phyloP scores from a whole-genome alignment of 30 jellyfish, hydroid and myxozoan species.

The Aurelia aurita region DNA sequence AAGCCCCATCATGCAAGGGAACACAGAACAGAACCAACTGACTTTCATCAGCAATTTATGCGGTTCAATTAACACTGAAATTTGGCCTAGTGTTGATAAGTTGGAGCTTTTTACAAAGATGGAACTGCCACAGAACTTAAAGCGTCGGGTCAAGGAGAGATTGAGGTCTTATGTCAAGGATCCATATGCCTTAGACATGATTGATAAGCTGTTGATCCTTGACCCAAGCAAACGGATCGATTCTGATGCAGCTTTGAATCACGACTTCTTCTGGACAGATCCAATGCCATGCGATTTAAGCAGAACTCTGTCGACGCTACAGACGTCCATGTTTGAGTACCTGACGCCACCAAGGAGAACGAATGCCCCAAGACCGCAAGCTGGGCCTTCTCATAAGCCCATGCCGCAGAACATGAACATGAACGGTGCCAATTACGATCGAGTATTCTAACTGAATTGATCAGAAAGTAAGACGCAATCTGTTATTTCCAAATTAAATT shows the following conservation, averaged over 20 bases:
- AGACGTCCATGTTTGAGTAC: slow-evolving; percentile 94
- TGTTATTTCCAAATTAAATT: no score
- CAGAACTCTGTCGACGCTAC: slow-evolving; percentile 83
- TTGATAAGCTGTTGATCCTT: slow-evolving; percentile 84
- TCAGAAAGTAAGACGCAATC: no score
- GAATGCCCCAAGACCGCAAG: slow-evolving; percentile 73
- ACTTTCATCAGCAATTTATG: slow-evolving; percentile 85
- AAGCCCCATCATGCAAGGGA: slow-evolving; percentile 98
- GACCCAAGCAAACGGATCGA: slow-evolving; percentile 95
- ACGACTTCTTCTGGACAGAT: slow-evolving; percentile 98
- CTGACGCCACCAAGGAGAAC: slow-evolving; percentile 91
- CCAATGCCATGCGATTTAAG: slow-evolving; percentile 98
- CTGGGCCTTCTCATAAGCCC: slow-evolving; percentile 81
- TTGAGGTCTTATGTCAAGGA: slow-evolving; percentile 82
- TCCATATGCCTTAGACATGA: slow-evolving; percentile 91
- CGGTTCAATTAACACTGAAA: slow-evolving; percentile 88
- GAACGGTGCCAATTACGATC: slow-evolving; percentile 92
- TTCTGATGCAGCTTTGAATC: slow-evolving; percentile 98
- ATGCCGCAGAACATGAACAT: slow-evolving; percentile 84
- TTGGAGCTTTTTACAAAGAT: slow-evolving; percentile 79
- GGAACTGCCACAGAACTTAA: slow-evolving; percentile 81
- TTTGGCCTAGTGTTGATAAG: slow-evolving; percentile 97
- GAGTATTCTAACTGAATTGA: slow-evolving; percentile 67
- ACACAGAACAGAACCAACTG: slow-evolving; percentile 91
- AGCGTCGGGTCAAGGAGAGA: slow-evolving; percentile 92